Evolutionary conservation across 2,113 vertebrate species (phyloP).

Genomic region (Electrona antarctica): DNA sequence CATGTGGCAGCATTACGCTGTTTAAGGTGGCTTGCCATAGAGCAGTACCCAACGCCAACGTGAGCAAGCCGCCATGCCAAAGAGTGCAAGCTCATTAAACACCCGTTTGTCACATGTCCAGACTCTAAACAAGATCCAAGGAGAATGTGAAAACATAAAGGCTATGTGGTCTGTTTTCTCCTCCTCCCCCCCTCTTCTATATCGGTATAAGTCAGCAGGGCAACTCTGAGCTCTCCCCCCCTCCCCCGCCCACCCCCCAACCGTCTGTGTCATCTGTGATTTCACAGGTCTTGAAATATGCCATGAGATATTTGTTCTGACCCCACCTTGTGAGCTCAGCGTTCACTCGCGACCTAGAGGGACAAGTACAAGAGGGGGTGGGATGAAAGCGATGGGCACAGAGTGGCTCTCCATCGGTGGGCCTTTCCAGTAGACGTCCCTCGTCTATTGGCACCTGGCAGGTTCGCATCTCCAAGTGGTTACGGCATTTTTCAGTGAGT

Average conservation of each 20-base stretch:
- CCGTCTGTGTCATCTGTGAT: conserved; percentile 21
- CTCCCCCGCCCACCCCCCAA: neutral
- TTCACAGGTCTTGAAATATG: conserved; percentile 37
- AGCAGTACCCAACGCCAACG: conserved; percentile 24
- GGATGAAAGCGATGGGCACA: conserved; percentile 5
- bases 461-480: neutral
- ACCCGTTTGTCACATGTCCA: conserved; percentile 16
- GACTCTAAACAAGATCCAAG: conserved; percentile 28
- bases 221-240: neutral
- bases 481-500: neutral
- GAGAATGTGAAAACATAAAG: conserved; percentile 15
- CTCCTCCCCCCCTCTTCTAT: conserved; percentile 7
- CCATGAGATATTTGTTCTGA: conserved; percentile 44
- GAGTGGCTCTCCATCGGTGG: neutral
- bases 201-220: conserved; percentile 1
- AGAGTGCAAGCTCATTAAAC: conserved; percentile 39
- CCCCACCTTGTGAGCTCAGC: conserved; percentile 24
- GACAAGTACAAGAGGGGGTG: neutral
- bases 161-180: neutral
- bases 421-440: neutral
- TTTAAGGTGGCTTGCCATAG: conserved; percentile 19
- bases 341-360: neutral
- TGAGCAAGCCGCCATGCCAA: conserved; percentile 30
- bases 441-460: neutral
- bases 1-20: conserved; percentile 28